phyloP scores from a whole-genome alignment of 2,797 vertebrate genomes.

The Scyliorhinus canicula region DNA sequence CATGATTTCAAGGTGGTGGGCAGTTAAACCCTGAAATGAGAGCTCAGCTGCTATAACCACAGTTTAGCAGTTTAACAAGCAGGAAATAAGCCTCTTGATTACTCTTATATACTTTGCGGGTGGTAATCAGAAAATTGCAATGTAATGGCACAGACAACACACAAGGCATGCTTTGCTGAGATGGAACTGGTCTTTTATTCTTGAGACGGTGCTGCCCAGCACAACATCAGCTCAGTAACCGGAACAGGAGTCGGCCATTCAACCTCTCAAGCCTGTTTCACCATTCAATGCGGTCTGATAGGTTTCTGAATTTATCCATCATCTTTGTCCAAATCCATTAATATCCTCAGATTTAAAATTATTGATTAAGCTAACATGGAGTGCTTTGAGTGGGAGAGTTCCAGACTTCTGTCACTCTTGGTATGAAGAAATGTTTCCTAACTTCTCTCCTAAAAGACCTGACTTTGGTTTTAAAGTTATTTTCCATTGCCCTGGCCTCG shows the following conservation, averaged over 20 bases:
- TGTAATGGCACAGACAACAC: slow-evolving; percentile 20
- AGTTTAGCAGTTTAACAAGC: slow-evolving; percentile 31
- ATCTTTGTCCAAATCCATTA: background rate
- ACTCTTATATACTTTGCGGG: slow-evolving; percentile 22
- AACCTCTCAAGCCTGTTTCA: background rate
- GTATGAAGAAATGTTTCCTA: background rate
- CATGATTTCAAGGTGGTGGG: background rate
- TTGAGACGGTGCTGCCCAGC: background rate
- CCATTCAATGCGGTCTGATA: background rate
- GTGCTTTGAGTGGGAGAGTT: background rate
- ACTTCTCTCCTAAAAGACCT: background rate
- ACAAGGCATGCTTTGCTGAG: slow-evolving; percentile 7
- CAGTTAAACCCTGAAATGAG: slow-evolving; percentile 25
- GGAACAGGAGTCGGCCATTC: background rate
- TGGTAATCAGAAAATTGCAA: slow-evolving; percentile 36
- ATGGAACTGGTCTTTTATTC: background rate
- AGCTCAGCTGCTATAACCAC: slow-evolving; percentile 29
- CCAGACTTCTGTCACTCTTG: background rate
- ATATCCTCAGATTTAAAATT: background rate
- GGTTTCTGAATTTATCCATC: background rate
- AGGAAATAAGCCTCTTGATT: slow-evolving; percentile 26
- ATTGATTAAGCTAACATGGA: background rate
- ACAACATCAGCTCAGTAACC: background rate
- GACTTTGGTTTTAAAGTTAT: background rate
- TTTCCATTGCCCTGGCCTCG: background rate